phyloP scores from a whole-genome alignment of 2,888 invertebrate species.

The Caenorhabditis angaria region DNA sequence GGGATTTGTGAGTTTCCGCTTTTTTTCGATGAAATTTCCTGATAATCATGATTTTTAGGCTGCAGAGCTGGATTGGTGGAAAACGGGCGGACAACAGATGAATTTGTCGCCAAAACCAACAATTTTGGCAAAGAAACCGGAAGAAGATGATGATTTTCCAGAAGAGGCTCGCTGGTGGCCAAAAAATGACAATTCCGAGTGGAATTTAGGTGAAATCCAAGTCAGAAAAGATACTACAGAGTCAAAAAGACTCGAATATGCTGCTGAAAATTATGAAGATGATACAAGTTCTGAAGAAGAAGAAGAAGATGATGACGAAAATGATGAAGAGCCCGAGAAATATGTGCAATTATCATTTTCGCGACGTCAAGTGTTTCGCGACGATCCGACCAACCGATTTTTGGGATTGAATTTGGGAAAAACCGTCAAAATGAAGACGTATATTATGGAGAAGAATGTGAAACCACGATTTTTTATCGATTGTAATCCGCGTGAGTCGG shows the following conservation, averaged over 20 bases:
- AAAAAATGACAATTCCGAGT: neutral
- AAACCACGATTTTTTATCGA: neutral
- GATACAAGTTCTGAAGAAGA: neutral
- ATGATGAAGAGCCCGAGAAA: neutral
- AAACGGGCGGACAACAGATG: neutral
- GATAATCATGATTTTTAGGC: neutral
- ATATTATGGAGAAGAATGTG: neutral
- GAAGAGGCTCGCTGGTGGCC: conserved; percentile 25
- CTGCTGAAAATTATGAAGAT: neutral
- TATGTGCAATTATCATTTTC: neutral
- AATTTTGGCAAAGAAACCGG: neutral
- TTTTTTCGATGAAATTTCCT: neutral
- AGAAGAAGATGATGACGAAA: conserved; percentile 1
- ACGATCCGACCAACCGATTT: neutral
- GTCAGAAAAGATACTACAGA: neutral
- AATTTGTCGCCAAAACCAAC: neutral
- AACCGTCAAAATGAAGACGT: neutral
- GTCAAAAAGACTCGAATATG: neutral
- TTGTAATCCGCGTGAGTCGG: neutral
- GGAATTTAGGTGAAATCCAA: conserved; percentile 2
- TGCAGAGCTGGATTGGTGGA: neutral
- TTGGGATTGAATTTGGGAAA: neutral
- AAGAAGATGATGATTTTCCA: conserved; percentile 15
- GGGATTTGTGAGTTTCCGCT: neutral
- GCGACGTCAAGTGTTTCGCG: neutral